Conservation (phyloP, 2,888 invertebrate genomes). For the Parascotia fuliginaria region DNA sequence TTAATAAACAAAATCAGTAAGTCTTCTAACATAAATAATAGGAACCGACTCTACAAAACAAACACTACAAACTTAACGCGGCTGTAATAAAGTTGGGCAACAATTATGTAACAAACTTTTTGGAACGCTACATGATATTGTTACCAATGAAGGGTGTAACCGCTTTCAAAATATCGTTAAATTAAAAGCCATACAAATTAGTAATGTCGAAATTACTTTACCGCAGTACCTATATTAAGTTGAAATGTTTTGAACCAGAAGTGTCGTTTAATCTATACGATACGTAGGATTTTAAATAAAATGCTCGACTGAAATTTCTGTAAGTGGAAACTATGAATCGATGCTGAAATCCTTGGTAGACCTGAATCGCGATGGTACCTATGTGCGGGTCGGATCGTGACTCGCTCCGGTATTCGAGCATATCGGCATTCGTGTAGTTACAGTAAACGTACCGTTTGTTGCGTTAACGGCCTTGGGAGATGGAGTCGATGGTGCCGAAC, state of each 20-base stretch:
- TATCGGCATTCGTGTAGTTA: constrained; percentile 53
- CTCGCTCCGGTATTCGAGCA: constrained; percentile 57
- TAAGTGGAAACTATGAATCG: constrained; percentile 32
- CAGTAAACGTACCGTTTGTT: constrained; percentile 74
- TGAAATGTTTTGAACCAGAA: constrained; percentile 16
- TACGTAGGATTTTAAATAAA: neutral
- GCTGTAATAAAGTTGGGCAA: constrained; percentile 15
- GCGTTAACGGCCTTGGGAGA: constrained; percentile 74
- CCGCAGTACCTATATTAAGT: constrained; percentile 33
- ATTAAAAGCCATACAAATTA: constrained; percentile 31
- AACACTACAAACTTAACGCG: constrained; percentile 13
- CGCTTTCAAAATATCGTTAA: constrained; percentile 19
- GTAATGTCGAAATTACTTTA: constrained; percentile 33
- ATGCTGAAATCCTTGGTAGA: constrained; percentile 51
- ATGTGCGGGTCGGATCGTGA: constrained; percentile 64
- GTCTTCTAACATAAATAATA: neutral
- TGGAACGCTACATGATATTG: constrained; percentile 5
- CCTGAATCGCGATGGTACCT: constrained; percentile 54
- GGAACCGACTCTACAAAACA: constrained; percentile 10
- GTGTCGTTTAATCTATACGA: neutral
- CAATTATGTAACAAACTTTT: constrained; percentile 18
- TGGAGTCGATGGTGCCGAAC: constrained; percentile 63
- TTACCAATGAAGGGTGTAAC: constrained; percentile 17
- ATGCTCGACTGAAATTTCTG: neutral
- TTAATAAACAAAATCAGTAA: constrained; percentile 1